A percentile compares a stretch with the other conserved stretches of the same genome.
Conservation (phyloP, 2,113 vertebrate species). For the Ariopsis seemanni region DNA sequence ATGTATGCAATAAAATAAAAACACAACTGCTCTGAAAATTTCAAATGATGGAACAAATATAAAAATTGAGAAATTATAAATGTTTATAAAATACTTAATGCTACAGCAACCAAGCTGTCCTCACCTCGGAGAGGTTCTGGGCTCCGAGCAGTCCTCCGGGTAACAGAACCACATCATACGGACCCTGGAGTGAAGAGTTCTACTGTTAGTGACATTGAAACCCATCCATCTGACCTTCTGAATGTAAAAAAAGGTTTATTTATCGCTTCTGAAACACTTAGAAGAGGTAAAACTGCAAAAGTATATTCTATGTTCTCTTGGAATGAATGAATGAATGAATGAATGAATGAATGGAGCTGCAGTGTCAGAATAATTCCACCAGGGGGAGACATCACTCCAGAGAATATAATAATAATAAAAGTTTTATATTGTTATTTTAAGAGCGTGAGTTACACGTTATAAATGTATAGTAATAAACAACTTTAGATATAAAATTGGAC, state of each 20-base stretch:
- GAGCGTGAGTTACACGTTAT: too few relatives aligned
- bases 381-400: slow-evolving; percentile 29
- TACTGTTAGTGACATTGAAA: neutral
- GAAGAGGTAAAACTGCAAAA: neutral
- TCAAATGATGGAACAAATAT: neutral
- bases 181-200: slow-evolving; percentile 76
- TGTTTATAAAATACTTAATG: neutral
- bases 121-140: slow-evolving; percentile 93
- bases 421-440: too few relatives aligned
- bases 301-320: neutral
- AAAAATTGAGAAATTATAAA: neutral
- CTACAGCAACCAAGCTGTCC: neutral
- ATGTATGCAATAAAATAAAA: neutral
- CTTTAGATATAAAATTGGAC: neutral
- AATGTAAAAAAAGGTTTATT: neutral
- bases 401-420: too few relatives aligned
- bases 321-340: neutral
- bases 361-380: slow-evolving; percentile 13
- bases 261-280: neutral
- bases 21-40: neutral
- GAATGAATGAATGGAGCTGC: neutral
- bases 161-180: slow-evolving; percentile 91
- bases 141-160: slow-evolving; percentile 93
- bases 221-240: neutral
- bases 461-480: too few relatives aligned